Percentiles rank a stretch among this genome's conserved stretches.
These are phyloP conservation scores for Agrochola macilenta DNA, from an alignment of 2,888 invertebrate genomes.

Conservation along the genomic window DNA sequence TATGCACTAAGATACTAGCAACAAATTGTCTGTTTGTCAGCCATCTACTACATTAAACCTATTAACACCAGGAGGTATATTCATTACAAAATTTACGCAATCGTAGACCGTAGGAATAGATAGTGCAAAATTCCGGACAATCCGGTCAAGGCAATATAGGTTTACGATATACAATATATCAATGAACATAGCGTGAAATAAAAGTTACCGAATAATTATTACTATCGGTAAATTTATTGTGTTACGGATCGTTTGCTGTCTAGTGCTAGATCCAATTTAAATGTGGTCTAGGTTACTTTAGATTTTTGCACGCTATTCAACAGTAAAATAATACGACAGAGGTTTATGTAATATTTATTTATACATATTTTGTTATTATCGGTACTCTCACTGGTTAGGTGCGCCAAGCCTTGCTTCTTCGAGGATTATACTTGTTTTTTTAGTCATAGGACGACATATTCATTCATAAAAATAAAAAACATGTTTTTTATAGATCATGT, in stretches of 20 bases:
- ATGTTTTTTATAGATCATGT: no score
- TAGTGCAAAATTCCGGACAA: slow-evolving; percentile 49
- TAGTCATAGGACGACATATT: no score
- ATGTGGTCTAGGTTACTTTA: slow-evolving; percentile 26
- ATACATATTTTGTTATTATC: no score
- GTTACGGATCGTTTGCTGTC: slow-evolving; percentile 41
- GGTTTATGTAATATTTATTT: no score
- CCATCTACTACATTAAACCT: not conserved
- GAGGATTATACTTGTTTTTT: no score
- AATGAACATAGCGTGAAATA: slow-evolving; percentile 46
- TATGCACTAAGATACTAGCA: not conserved
- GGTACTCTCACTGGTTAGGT: no score
- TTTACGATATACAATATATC: slow-evolving; percentile 19
- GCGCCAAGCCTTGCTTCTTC: no score
- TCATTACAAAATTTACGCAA: slow-evolving; percentile 45
- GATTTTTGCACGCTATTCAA: slow-evolving; percentile 20
- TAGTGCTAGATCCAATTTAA: slow-evolving; percentile 19
- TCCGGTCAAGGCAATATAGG: slow-evolving; percentile 66
- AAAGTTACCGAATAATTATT: slow-evolving; percentile 60
- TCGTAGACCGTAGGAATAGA: slow-evolving; percentile 46
- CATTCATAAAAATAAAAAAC: no score
- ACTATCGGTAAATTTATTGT: slow-evolving; percentile 49
- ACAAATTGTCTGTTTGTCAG: slow-evolving; percentile 3
- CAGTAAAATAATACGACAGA: not conserved
- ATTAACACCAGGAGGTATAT: slow-evolving; percentile 20